Evolutionary conservation across 1,140 invertebrate genomes (phyloP), one percentile per base, ranked within the genome.

Genomic region (Branchinecta lynchi): DNA sequence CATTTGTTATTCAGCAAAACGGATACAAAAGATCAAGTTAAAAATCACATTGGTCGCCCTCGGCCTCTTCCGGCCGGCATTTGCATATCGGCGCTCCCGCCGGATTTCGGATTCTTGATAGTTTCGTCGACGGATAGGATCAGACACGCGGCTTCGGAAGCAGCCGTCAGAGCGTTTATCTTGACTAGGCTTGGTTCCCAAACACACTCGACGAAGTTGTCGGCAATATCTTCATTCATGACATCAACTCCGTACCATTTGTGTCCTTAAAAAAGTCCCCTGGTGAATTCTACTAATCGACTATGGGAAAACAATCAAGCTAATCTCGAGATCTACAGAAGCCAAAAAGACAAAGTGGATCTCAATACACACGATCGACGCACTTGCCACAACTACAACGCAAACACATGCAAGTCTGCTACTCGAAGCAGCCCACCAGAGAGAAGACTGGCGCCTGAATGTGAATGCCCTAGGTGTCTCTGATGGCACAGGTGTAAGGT

Each of bases 161-260:
- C 97, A 45, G 96, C 93, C 12, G 89, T 94, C 51, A 99, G 80
- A 1, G 96, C 96, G 79, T 99, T 99, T 44, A 93, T 87, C 81
- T 99, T 99, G 8, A 99, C 89, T 66, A 98, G 81, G 15, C 93
- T 87, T 7, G 97, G 97, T 78, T 99, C 97, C 94, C 96, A 99
- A 45, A 99, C 92, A 78, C 92, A 99, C 8, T 85, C 85, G 32
- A 86, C 86, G 80, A 90, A 92, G 79, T 98, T 99, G 76, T 99
- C 93, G 7, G 87, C 85, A 73, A 99, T 93, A 74, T 94, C 90
- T 79, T 98, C 97, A 72, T 86, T 86, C 71, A 85, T 86, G 43
- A 99, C 90, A 77, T 99, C 94, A 10, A 99, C 93, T 43, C 97
- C 97, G 78, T 84, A 96, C 93, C 95, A 98, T 72, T 85, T 84